A percentile compares a stretch with the other conserved stretches of the same genome.
Evolutionary conservation across 37 sponge, comb jelly and placozoan genomes (phyloP).

Genomic region (Crambe crambe): DNA sequence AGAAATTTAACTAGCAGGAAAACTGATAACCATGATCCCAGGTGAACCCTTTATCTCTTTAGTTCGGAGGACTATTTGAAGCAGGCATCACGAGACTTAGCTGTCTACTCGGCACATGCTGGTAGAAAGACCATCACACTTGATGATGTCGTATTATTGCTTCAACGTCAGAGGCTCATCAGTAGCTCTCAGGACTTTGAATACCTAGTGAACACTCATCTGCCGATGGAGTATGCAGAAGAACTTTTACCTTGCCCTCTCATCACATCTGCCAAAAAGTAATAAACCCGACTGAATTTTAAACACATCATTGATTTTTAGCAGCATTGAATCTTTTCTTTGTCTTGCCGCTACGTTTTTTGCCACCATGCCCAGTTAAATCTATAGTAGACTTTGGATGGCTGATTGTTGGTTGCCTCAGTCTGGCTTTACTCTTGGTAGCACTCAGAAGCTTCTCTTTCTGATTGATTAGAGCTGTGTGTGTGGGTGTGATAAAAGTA

Average conservation of each 20-base stretch:
- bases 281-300: slow-evolving; percentile 1
- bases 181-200: slow-evolving; percentile 2
- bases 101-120: slow-evolving; percentile 13
- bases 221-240: slow-evolving; percentile 30
- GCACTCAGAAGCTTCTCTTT: no score
- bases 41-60: neutral
- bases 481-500: no score
- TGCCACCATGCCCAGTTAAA: no score
- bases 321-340: no score
- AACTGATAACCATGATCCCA: no score
- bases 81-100: slow-evolving; percentile 18
- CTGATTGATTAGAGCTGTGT: no score
- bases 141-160: slow-evolving; percentile 22
- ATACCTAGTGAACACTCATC: slow-evolving; percentile 31
- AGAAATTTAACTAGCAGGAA: neutral
- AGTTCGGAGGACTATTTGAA: slow-evolving; percentile 30
- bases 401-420: no score
- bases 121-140: slow-evolving; percentile 22
- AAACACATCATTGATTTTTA: neutral
- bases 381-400: no score
- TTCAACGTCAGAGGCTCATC: slow-evolving; percentile 21
- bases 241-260: slow-evolving; percentile 29
- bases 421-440: no score
- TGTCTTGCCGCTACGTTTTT: no score
- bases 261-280: slow-evolving; percentile 5